Conservation (phyloP, 2,797 vertebrate genomes). For the Otolemur crassicaudatus region DNA sequence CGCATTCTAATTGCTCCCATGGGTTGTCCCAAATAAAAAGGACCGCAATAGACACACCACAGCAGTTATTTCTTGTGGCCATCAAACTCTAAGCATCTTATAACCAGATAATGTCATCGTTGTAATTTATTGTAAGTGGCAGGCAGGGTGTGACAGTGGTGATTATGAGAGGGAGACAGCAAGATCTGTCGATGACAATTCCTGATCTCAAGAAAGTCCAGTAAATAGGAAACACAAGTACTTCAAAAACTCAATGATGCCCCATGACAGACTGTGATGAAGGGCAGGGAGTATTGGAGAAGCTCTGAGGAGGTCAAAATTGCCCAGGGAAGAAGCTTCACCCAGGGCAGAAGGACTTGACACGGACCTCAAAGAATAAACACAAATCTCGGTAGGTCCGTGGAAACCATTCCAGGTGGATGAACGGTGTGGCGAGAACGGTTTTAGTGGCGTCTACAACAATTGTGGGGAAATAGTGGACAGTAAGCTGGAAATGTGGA, state of each 20-base stretch:
- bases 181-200: background rate
- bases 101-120: background rate
- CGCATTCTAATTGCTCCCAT: background rate
- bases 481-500: conserved; percentile 68
- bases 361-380: background rate
- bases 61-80: background rate
- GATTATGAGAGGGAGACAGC: background rate
- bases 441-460: background rate
- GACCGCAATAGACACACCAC: background rate
- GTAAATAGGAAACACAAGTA: background rate
- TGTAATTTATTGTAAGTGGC: background rate
- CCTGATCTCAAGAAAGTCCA: background rate
- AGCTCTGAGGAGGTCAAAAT: background rate
- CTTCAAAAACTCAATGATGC: background rate
- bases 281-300: background rate
- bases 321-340: background rate
- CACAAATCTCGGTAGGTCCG: background rate
- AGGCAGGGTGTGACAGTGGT: background rate
- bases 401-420: background rate
- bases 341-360: background rate
- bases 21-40: background rate
- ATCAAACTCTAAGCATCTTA: background rate
- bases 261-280: background rate
- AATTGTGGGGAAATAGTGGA: conserved; percentile 18
- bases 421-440: background rate